Percentiles rank a stretch among this genome's conserved stretches.
phyloP scores from a whole-genome alignment of 2,113 vertebrate species.

The Corydoras maculifer region DNA sequence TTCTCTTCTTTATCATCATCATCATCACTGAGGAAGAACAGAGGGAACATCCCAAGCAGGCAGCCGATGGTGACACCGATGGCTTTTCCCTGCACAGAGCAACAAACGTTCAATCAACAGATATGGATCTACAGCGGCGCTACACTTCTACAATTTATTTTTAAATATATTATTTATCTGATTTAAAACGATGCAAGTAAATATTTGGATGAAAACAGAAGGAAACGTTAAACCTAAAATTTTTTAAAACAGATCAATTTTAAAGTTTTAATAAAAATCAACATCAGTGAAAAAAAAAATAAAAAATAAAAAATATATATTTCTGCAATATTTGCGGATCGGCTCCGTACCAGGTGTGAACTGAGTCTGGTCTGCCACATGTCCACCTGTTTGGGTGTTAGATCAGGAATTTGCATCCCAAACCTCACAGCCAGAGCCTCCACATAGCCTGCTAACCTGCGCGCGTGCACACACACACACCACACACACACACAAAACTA shows the following conservation, averaged over 20 bases:
- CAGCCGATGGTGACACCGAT: slow-evolving; percentile 92
- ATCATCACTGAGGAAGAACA: slow-evolving; percentile 82
- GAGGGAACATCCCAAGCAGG: slow-evolving; percentile 93
- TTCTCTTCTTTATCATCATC: slow-evolving; percentile 80
- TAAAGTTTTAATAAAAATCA: neutral
- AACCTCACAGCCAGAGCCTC: slow-evolving; percentile 85
- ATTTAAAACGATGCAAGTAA: too few relatives aligned
- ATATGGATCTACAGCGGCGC: neutral
- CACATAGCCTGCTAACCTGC: slow-evolving; percentile 90
- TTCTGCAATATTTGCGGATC: neutral
- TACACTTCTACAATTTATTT: neutral
- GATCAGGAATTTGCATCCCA: slow-evolving; percentile 86
- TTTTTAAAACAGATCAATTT: neutral
- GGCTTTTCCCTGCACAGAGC: slow-evolving; percentile 78
- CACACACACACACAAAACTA: slow-evolving; percentile 13
- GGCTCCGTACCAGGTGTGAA: slow-evolving; percentile 76
- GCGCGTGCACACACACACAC: slow-evolving; percentile 41
- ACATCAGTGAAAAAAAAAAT: neutral
- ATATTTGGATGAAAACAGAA: too few relatives aligned
- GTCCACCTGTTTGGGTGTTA: slow-evolving; percentile 88
- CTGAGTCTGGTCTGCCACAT: slow-evolving; percentile 95
- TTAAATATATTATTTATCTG: too few relatives aligned
- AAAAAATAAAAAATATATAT: too few relatives aligned
- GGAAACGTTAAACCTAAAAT: too few relatives aligned
- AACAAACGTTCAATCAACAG: neutral